Conservation (phyloP, 2,113 vertebrate species). For the Varanus salvator region DNA sequence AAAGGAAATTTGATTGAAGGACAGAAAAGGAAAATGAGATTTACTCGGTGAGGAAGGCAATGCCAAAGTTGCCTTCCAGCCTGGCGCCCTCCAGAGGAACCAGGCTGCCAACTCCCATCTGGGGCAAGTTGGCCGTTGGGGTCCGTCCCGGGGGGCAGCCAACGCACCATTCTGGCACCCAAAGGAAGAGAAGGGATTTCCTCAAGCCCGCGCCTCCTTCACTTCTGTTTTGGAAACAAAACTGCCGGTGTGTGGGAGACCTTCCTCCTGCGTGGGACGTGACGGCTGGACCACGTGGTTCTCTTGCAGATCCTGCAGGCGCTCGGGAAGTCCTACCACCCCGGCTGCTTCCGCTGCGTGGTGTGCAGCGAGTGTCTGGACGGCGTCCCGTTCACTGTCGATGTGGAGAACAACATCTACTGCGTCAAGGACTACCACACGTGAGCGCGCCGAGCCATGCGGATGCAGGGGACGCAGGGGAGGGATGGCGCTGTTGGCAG, state of each 20-base stretch:
- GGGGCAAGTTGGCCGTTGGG: background rate
- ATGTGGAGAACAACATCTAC: slow-evolving; percentile 97
- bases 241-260: background rate
- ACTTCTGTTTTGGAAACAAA: background rate
- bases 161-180: background rate
- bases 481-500: background rate
- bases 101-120: background rate
- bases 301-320: slow-evolving; percentile 93
- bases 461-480: background rate
- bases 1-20: too few species aligned
- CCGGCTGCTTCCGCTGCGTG: slow-evolving; percentile 97
- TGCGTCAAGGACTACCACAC: slow-evolving; percentile 98
- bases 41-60: too few species aligned
- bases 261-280: too few species aligned
- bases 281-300: slow-evolving; percentile 26
- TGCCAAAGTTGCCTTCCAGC: background rate
- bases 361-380: slow-evolving; percentile 96
- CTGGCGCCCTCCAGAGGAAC: background rate
- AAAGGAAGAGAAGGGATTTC: background rate
- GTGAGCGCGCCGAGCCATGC: slow-evolving; percentile 77
- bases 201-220: slow-evolving; percentile 21
- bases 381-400: slow-evolving; percentile 97
- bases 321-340: slow-evolving; percentile 96
- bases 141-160: background rate
- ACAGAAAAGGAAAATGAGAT: too few species aligned